These are phyloP conservation scores for Hipposideros armiger DNA, from an alignment of 2,113 vertebrate species.

Conservation along the genomic window DNA sequence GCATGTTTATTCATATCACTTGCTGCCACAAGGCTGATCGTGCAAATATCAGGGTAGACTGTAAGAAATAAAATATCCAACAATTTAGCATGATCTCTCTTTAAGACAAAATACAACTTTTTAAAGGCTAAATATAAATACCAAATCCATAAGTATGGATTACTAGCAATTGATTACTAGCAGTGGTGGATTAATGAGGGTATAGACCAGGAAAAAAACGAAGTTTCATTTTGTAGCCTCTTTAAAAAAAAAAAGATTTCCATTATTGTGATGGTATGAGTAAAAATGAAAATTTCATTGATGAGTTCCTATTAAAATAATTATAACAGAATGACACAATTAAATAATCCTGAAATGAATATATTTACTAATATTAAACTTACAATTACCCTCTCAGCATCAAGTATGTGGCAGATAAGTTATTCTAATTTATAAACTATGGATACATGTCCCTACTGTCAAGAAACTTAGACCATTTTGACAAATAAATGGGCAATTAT, in stretches of 20 bases:
- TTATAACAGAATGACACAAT: not conserved
- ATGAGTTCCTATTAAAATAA: slow-evolving; percentile 2
- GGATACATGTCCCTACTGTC: not conserved
- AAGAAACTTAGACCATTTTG: slow-evolving; percentile 44
- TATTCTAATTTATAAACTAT: not conserved
- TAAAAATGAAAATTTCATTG: not conserved
- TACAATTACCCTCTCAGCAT: slow-evolving; percentile 3
- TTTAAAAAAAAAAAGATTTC: not conserved
- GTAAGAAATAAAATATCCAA: slow-evolving; percentile 64
- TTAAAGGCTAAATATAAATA: slow-evolving; percentile 40
- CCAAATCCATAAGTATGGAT: not conserved
- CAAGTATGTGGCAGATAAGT: not conserved
- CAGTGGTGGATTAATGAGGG: not conserved
- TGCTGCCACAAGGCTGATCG: slow-evolving; percentile 92
- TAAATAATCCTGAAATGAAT: not conserved
- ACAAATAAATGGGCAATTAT: slow-evolving; percentile 18
- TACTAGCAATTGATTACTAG: not conserved
- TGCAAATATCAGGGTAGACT: slow-evolving; percentile 98
- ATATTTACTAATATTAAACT: slow-evolving; percentile 26
- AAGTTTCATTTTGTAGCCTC: not conserved
- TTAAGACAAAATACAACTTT: not conserved
- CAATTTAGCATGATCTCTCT: slow-evolving; percentile 18
- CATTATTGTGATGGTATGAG: not conserved
- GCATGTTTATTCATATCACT: slow-evolving; percentile 90
- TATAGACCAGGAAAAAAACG: not conserved